These are phyloP conservation scores for Babyrousa celebensis DNA, from an alignment of 2,797 vertebrate genomes.

Conservation along the genomic window DNA sequence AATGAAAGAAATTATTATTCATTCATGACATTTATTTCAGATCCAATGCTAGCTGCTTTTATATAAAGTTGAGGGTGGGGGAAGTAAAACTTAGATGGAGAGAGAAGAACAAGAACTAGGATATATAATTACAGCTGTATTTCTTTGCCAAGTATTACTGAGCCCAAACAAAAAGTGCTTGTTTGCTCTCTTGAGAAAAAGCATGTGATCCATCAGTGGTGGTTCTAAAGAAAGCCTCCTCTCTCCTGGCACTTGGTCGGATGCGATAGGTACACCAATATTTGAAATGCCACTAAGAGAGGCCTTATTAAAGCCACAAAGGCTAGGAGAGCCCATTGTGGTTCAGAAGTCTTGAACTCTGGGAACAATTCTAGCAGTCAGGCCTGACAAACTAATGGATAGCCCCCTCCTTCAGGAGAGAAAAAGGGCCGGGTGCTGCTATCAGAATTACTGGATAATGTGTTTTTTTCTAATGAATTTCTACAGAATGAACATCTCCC, in stretches of 20 bases:
- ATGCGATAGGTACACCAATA: slow-evolving; percentile 85
- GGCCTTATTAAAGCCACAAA: slow-evolving; percentile 89
- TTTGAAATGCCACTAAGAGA: slow-evolving; percentile 90
- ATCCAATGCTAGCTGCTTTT: slow-evolving; percentile 88
- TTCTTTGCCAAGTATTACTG: slow-evolving; percentile 92
- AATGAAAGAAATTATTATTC: slow-evolving; percentile 92
- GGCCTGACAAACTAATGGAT: slow-evolving; percentile 90
- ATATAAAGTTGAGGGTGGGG: slow-evolving; percentile 79
- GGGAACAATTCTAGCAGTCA: slow-evolving; percentile 90
- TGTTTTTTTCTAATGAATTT: slow-evolving; percentile 84
- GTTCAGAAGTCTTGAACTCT: slow-evolving; percentile 90
- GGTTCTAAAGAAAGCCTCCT: slow-evolving; percentile 91
- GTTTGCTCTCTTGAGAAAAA: slow-evolving; percentile 90
- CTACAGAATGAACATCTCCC: slow-evolving; percentile 81
- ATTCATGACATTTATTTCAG: slow-evolving; percentile 91
- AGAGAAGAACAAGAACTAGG: slow-evolving; percentile 80
- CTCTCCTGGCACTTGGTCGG: slow-evolving; percentile 88
- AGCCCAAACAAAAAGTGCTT: slow-evolving; percentile 93
- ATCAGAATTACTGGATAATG: slow-evolving; percentile 75
- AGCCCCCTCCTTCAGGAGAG: slow-evolving; percentile 79
- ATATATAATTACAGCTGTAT: slow-evolving; percentile 90
- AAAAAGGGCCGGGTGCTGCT: slow-evolving; percentile 87
- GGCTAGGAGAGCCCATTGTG: slow-evolving; percentile 83
- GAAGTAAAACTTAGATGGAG: slow-evolving; percentile 57
- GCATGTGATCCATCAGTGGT: slow-evolving; percentile 91